Conservation (phyloP, 2,113 vertebrate species). For the Peromyscus maniculatus region DNA sequence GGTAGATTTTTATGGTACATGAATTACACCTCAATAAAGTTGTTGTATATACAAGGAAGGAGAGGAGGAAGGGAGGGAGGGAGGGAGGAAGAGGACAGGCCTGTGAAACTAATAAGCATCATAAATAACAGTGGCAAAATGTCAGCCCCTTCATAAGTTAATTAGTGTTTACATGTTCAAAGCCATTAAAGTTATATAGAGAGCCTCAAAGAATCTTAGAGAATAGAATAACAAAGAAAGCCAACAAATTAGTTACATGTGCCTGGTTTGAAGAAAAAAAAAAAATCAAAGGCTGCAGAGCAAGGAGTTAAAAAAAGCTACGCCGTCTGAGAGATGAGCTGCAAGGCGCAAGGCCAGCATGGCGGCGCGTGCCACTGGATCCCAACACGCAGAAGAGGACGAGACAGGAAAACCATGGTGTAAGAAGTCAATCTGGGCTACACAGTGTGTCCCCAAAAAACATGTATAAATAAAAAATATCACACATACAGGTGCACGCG, state of each 20-base stretch:
- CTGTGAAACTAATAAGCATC: neutral
- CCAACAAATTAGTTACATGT: slow-evolving; percentile 21
- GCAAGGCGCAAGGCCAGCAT: neutral
- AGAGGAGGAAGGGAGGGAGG: neutral
- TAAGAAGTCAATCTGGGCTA: neutral
- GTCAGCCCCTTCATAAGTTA: neutral
- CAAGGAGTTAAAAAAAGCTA: neutral
- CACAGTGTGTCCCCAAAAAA: neutral
- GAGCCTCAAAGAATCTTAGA: slow-evolving; percentile 7
- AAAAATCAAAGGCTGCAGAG: neutral
- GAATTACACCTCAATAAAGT: slow-evolving; percentile 12
- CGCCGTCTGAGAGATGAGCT: neutral
- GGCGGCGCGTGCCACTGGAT: neutral
- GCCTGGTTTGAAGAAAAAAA: neutral
- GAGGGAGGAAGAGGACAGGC: neutral
- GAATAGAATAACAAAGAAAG: slow-evolving; percentile 28
- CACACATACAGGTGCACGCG: neutral
- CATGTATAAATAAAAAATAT: neutral
- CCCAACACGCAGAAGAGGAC: neutral
- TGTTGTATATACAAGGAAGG: neutral
- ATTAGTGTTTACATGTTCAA: slow-evolving; percentile 34
- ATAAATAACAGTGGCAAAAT: slow-evolving; percentile 5
- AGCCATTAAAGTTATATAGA: slow-evolving; percentile 38
- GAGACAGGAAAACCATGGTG: no score
- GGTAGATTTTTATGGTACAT: neutral